Evolutionary conservation across 2,888 invertebrate species (phyloP).

Genomic region (Leptodirus hochenwartii): DNA sequence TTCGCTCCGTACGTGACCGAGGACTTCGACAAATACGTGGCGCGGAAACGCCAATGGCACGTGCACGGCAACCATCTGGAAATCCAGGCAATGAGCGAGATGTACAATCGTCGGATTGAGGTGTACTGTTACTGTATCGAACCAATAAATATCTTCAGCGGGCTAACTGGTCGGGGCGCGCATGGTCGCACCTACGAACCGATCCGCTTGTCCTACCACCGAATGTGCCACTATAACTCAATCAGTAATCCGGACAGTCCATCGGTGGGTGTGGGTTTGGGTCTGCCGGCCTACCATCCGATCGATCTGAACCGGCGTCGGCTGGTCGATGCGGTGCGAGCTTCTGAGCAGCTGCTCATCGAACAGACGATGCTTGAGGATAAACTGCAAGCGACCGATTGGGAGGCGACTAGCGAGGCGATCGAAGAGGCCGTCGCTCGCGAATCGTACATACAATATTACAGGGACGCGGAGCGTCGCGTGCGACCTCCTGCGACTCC

Average conservation of each 20-base stretch:
- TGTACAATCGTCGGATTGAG: slow-evolving; percentile 75
- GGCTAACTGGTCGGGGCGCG: no score
- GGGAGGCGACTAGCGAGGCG: slow-evolving; percentile 84
- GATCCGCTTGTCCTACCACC: slow-evolving; percentile 70
- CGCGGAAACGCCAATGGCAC: slow-evolving; percentile 57
- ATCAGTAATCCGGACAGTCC: slow-evolving; percentile 70
- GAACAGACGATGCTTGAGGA: slow-evolving; percentile 84
- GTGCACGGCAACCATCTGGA: slow-evolving; percentile 84
- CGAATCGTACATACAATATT: slow-evolving; percentile 63
- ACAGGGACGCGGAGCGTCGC: slow-evolving; percentile 25
- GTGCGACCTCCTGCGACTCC: slow-evolving; percentile 24
- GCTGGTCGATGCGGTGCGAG: slow-evolving; percentile 53
- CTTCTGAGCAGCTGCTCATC: slow-evolving; percentile 62
- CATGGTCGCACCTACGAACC: slow-evolving; percentile 60
- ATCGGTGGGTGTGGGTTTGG: slow-evolving; percentile 66
- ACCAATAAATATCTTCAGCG: slow-evolving; percentile 76
- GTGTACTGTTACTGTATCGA: slow-evolving; percentile 67
- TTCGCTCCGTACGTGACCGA: slow-evolving; percentile 81
- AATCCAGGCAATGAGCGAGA: slow-evolving; percentile 79
- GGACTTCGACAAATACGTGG: slow-evolving; percentile 67
- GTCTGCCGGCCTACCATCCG: slow-evolving; percentile 55
- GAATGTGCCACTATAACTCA: slow-evolving; percentile 76
- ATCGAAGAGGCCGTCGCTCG: slow-evolving; percentile 74
- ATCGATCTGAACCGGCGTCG: slow-evolving; percentile 53
- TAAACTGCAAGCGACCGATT: slow-evolving; percentile 73